These are phyloP conservation scores for Drosophila nebulosa DNA, from an alignment of 1,140 invertebrate species.

Conservation along the genomic window DNA sequence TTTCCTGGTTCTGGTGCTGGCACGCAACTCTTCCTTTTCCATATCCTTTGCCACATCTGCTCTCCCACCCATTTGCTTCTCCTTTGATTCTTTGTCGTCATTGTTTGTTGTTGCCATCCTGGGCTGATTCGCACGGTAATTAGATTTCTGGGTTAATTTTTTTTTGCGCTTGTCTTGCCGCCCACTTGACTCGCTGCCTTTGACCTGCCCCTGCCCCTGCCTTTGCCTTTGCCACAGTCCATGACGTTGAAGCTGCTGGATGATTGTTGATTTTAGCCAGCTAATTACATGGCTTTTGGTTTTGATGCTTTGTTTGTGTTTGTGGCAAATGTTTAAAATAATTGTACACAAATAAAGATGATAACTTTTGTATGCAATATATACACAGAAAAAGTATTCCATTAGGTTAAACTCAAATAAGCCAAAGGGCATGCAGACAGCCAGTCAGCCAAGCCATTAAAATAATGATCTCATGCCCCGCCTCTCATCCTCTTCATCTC, in stretches of 20 bases:
- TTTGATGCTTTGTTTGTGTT: constrained; percentile 23
- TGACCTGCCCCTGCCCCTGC: constrained; percentile 1
- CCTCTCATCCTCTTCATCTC: constrained; percentile 22
- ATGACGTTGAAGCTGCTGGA: not conserved
- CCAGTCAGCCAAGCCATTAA: constrained; percentile 48
- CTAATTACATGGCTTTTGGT: constrained; percentile 58
- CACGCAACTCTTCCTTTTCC: constrained; percentile 22
- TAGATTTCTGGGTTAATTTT: constrained; percentile 77
- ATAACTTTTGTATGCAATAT: constrained; percentile 37
- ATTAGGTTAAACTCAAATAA: constrained; percentile 42
- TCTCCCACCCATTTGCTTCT: not conserved
- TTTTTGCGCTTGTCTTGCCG: constrained; percentile 46
- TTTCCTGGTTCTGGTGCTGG: constrained; percentile 1
- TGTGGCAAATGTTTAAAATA: not conserved
- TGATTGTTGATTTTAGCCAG: constrained; percentile 51
- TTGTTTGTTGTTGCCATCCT: constrained; percentile 27
- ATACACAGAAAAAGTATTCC: constrained; percentile 24
- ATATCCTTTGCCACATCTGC: not conserved
- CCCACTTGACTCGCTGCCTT: not conserved
- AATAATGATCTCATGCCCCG: constrained; percentile 70
- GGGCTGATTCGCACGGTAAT: constrained; percentile 60
- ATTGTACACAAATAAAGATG: constrained; percentile 33
- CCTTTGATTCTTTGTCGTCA: constrained; percentile 13
- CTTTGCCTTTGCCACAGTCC: not conserved
- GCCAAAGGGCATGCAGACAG: constrained; percentile 22